Evolutionary conservation across 2,113 vertebrate genomes (phyloP).

Genomic region (Cololabis saira): DNA sequence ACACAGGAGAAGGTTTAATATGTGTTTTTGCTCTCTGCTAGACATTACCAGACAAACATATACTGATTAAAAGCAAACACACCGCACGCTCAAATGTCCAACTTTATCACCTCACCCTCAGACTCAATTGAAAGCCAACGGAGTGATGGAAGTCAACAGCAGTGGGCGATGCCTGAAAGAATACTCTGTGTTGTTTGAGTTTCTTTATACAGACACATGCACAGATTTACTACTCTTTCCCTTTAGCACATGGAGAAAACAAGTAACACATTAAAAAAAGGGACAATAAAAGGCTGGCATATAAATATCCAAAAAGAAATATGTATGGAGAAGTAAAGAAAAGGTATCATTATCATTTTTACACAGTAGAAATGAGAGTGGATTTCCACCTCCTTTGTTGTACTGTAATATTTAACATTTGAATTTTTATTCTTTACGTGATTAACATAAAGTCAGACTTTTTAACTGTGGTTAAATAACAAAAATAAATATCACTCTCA

Average conservation of each 20-base stretch:
- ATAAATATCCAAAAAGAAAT: too few relatives aligned
- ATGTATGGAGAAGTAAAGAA: too few relatives aligned
- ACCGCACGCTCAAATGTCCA: constrained; percentile 19
- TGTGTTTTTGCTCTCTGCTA: constrained; percentile 29
- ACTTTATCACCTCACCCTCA: constrained; percentile 26
- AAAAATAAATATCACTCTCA: too few relatives aligned
- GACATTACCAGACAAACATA: constrained; percentile 24
- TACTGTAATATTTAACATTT: too few relatives aligned
- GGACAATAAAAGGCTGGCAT: too few relatives aligned
- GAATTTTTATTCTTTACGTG: too few relatives aligned
- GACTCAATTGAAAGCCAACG: constrained; percentile 7
- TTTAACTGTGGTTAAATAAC: too few relatives aligned
- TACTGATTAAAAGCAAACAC: not conserved
- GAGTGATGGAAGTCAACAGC: constrained; percentile 17
- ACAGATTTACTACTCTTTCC: not conserved
- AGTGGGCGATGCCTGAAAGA: constrained; percentile 12
- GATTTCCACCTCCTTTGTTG: too few relatives aligned
- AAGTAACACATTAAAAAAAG: not conserved
- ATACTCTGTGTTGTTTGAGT: too few relatives aligned
- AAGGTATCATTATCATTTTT: too few relatives aligned
- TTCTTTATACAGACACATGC: not conserved
- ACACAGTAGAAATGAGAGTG: too few relatives aligned
- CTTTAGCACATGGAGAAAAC: not conserved
- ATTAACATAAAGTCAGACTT: too few relatives aligned
- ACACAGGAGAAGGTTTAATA: constrained; percentile 66